These are phyloP conservation scores for Spatula clypeata DNA, from an alignment of 2,797 vertebrate species.

Conservation along the genomic window DNA sequence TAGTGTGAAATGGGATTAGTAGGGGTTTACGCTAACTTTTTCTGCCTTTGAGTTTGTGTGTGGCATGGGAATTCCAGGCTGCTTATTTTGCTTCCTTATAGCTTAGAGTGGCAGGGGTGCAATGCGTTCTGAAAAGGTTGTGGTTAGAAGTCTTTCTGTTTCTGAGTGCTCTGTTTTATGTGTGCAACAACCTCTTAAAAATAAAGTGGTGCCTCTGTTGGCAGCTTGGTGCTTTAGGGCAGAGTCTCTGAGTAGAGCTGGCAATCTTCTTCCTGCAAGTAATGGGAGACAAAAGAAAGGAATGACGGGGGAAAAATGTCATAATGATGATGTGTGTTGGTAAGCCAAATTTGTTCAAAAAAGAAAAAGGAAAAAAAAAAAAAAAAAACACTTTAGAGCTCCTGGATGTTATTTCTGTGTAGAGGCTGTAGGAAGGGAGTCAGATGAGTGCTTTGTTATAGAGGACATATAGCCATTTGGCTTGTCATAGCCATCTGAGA, in stretches of 20 bases:
- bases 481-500: not conserved
- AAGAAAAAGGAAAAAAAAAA: too few relatives aligned
- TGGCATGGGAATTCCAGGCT: not conserved
- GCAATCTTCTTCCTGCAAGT: not conserved
- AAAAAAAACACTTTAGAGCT: not conserved
- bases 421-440: not conserved
- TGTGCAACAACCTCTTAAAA: not conserved
- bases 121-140: not conserved
- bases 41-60: not conserved
- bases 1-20: not conserved
- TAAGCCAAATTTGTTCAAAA: not conserved
- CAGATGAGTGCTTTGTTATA: fast-evolving
- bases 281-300: not conserved
- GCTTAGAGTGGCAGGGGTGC: not conserved
- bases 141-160: not conserved
- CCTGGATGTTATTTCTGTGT: not conserved
- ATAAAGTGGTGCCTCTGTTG: not conserved
- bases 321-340: not conserved
- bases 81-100: not conserved
- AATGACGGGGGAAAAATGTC: not conserved
- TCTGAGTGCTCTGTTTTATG: not conserved
- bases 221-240: not conserved
- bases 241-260: not conserved
- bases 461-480: not conserved
- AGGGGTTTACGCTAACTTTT: not conserved